Evolutionary conservation across 2,888 invertebrate species (phyloP), one percentile per base, ranked within the genome.

Genomic region (Torymus tubicola): DNA sequence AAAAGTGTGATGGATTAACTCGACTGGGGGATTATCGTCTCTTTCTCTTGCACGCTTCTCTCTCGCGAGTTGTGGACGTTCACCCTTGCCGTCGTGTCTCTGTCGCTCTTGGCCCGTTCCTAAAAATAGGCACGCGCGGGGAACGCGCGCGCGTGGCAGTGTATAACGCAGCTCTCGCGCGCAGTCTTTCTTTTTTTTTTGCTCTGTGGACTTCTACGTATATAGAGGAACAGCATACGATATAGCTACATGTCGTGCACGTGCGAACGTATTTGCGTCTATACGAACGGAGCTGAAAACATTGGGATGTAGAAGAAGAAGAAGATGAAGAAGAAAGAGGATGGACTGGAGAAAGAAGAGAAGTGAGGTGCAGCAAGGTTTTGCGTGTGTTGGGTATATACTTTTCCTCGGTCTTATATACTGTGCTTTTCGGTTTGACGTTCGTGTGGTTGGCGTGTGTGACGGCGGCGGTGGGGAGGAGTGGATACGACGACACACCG

Each of bases 51-150:
- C 42, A 8, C 8, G 42, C 8, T 5, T 8, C 10, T 8, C 42
- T 42, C 42, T 42, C 42, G 42, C 42, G 42, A 5, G 42, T 42
- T 8, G 42, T 42, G 42, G 42, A 42, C 42, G 42, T 42, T 42
- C 42, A 42, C 42, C 42, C 42, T 42, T 64, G 31, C 31, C 24
- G 14, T 14, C 31, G 5, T 63, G 31, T 64, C 42, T 64, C 31
- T 24, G n/a, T 12, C 4, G 42, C 12, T 55, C 42, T 42, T 42
- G 42, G 42, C 42, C 42, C 42, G 42, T 8, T 42, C 18, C 71
- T 78, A 81, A 78, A 81, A 81, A 81, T 81, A 81, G 78, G 16
- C 8, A 8, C 42, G 42, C 4, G 31, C 8, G 42, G 21, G 21
- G 21, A 21, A 21, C 21, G 21, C 21, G 21, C 2, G 21, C 21